A percentile compares a stretch with the other conserved stretches of the same genome.
Conservation (phyloP, 2,888 invertebrate genomes). For the Rhogogaster chlorosoma region DNA sequence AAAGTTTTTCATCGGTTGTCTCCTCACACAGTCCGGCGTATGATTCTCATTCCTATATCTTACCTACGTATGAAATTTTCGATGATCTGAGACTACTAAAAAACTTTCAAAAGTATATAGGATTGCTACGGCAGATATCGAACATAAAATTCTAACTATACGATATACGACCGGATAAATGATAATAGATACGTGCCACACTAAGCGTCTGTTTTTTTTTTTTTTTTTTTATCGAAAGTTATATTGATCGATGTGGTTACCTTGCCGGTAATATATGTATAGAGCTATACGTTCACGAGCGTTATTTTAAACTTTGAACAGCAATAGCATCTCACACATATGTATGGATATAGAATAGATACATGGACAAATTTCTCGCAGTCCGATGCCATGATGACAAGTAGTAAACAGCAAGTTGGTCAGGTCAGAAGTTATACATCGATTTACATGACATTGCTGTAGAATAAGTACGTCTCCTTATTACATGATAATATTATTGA, state of each 20-base stretch:
- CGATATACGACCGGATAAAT: neutral
- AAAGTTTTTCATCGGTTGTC: neutral
- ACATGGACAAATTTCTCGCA: neutral
- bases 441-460: neutral
- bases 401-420: neutral
- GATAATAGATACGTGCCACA: neutral
- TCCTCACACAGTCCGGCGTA: neutral
- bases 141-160: neutral
- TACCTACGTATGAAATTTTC: neutral
- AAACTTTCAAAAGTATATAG: too few relatives aligned
- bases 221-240: neutral
- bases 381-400: slow-evolving; percentile 2
- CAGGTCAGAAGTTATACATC: neutral
- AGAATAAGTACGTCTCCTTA: neutral
- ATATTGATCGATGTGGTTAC: neutral
- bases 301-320: neutral
- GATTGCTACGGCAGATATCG: neutral
- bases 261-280: neutral
- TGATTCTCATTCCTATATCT: neutral
- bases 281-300: neutral
- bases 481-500: neutral
- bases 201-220: neutral
- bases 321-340: neutral
- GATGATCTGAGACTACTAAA: neutral
- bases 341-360: neutral